Conservation (phyloP, 2,113 vertebrate species). For the Polypterus senegalus region DNA sequence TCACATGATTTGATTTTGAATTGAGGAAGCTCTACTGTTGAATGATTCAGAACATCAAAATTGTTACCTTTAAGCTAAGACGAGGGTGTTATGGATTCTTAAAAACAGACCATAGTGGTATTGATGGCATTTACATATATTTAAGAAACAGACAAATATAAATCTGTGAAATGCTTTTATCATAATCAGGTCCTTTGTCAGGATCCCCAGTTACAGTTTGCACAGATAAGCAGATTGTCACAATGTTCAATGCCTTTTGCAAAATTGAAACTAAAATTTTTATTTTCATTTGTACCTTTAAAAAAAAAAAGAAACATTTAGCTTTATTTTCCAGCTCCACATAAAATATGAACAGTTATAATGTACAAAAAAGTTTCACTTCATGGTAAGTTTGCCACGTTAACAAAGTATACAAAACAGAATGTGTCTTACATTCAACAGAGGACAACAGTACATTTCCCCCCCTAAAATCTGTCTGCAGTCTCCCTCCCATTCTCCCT, state of each 20-base stretch:
- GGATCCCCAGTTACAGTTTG: slow-evolving; percentile 40
- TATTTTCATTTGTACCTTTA: slow-evolving; percentile 1
- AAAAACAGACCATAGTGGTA: too few species aligned
- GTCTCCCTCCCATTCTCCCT: neutral
- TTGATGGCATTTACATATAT: too few species aligned
- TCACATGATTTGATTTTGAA: too few species aligned
- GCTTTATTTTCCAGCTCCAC: neutral
- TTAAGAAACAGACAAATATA: too few species aligned
- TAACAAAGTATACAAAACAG: slow-evolving; percentile 6
- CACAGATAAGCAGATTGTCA: slow-evolving; percentile 65
- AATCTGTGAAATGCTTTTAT: too few species aligned
- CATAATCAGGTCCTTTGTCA: slow-evolving; percentile 31
- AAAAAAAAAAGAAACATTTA: neutral
- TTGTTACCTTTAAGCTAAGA: too few species aligned
- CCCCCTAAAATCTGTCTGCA: neutral
- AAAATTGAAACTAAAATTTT: slow-evolving; percentile 40
- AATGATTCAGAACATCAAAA: too few species aligned
- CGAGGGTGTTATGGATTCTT: too few species aligned
- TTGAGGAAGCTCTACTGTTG: too few species aligned
- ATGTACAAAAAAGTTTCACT: slow-evolving; percentile 16
- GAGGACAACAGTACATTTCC: neutral
- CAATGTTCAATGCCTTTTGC: slow-evolving; percentile 48
- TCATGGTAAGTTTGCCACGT: slow-evolving; percentile 22
- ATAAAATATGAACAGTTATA: slow-evolving; percentile 5
- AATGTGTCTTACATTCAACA: neutral